phyloP scores from a whole-genome alignment of 2,888 invertebrate species.

The Conus canariensis region DNA sequence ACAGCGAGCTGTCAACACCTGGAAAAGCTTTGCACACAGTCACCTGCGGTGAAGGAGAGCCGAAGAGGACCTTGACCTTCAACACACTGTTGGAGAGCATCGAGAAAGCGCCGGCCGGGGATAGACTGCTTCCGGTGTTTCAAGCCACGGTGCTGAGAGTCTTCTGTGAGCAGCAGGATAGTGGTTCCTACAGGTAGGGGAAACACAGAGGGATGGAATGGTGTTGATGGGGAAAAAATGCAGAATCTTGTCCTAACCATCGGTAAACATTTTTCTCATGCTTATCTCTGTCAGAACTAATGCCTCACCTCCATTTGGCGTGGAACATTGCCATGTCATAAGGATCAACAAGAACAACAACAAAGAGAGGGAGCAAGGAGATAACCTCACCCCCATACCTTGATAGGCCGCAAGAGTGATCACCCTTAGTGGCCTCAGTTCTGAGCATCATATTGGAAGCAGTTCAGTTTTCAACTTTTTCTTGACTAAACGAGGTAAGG shows the following conservation, averaged over 20 bases:
- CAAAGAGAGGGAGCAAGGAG: too few species aligned
- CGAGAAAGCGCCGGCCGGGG: constrained; percentile 47
- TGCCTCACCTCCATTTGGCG: too few species aligned
- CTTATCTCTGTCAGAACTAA: neutral
- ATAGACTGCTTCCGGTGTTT: constrained; percentile 37
- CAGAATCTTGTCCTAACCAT: too few species aligned
- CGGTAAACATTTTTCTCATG: too few species aligned
- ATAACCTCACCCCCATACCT: too few species aligned
- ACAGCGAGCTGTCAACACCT: neutral
- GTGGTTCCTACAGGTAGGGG: neutral
- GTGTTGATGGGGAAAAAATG: neutral
- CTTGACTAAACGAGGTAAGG: too few species aligned
- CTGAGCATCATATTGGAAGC: too few species aligned
- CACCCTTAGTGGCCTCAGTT: too few species aligned
- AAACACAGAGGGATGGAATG: neutral
- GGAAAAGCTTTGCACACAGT: constrained; percentile 40
- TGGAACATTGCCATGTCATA: too few species aligned
- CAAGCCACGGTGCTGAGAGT: constrained; percentile 46
- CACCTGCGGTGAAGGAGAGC: constrained; percentile 18
- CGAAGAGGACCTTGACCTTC: constrained; percentile 35
- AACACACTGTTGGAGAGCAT: constrained; percentile 61
- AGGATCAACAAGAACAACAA: too few species aligned
- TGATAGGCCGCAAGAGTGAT: too few species aligned
- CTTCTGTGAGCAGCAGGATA: constrained; percentile 25
- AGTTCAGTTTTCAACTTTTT: too few species aligned